These are phyloP conservation scores for Cremastinae sp. DNA, from an alignment of 2,888 invertebrate genomes.

Conservation along the genomic window DNA sequence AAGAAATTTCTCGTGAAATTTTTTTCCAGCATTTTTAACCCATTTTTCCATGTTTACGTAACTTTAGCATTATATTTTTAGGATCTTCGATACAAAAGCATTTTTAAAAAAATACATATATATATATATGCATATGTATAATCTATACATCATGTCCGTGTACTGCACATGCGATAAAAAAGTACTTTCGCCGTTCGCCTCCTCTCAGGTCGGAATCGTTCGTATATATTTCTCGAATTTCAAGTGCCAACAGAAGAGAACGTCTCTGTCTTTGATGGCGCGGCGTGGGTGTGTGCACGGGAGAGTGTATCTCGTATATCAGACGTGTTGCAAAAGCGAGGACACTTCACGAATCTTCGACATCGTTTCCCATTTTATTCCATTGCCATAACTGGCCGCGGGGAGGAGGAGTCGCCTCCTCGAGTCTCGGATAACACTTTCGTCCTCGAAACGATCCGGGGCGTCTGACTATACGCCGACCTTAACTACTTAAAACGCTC, in stretches of 20 bases:
- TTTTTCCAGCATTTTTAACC: no score
- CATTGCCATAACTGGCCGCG: constrained; percentile 14
- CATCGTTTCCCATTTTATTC: constrained; percentile 32
- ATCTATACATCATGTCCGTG: not conserved
- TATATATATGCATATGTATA: not conserved
- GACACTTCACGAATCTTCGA: not conserved
- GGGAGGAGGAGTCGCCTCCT: not conserved
- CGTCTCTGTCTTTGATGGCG: constrained; percentile 1
- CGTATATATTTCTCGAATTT: constrained; percentile 22
- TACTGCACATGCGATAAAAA: not conserved
- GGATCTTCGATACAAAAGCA: not conserved
- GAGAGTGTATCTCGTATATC: constrained; percentile 1
- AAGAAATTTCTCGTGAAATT: no score
- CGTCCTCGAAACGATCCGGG: not conserved
- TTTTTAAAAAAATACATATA: no score
- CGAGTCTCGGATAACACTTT: constrained; percentile 32
- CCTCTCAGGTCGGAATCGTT: not conserved
- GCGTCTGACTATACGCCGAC: constrained; percentile 25
- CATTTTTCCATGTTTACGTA: no score
- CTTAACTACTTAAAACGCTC: constrained; percentile 28
- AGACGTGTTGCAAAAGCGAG: not conserved
- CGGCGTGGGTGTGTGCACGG: not conserved
- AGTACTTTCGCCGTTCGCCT: not conserved
- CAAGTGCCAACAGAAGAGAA: constrained; percentile 14
- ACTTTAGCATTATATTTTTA: no score